Evolutionary conservation across 1,140 invertebrate species (phyloP), one percentile per base, ranked within the genome.

Genomic region (Drosophila watanabei): DNA sequence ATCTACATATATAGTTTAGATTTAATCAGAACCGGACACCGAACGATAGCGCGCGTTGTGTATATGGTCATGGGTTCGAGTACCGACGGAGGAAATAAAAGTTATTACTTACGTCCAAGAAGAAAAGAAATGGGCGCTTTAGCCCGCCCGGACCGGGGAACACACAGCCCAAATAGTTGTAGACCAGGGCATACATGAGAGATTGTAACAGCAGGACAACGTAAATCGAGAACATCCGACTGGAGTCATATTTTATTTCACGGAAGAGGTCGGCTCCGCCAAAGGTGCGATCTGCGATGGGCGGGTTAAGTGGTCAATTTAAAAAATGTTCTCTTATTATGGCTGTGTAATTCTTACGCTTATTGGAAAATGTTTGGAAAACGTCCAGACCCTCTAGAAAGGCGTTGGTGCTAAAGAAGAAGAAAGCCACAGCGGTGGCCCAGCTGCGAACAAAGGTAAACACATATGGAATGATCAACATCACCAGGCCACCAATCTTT

Each of bases 121-220:
- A 76, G 51, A 93, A 92, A 0, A 93, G 48, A 46, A 91, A 70
- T 4, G 87, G 78, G 5, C 82, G 80, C 57, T 85, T 91, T 0
- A 92, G 64, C 0, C 92, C 91, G 2, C 91, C 92, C 9, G 80
- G 80, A 13, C 92, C 92, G 9, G 92, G 92, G 68, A 91, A 92
- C 37, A 93, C 75, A 56, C 76, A 78, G 4, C 79, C 76, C 14
- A 93, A 64, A 28, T 93, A 93, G 20, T 87, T 83, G 58, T 93
- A 93, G 5, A 92, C 58, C 32, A 92, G 4, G 4, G 80, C 77
- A 51, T 93, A 93, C 5, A 88, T 43, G 45, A 92, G 24, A 0
- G 68, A 77, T 52, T 93, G 92, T 1, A 62, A 52, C 20, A 93
- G 59, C 2, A 93, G 73, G 39, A 80, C 33, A 30, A 58, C 7